Conservation (phyloP, 2,113 vertebrate species). For the Amblyornis subalaris region DNA sequence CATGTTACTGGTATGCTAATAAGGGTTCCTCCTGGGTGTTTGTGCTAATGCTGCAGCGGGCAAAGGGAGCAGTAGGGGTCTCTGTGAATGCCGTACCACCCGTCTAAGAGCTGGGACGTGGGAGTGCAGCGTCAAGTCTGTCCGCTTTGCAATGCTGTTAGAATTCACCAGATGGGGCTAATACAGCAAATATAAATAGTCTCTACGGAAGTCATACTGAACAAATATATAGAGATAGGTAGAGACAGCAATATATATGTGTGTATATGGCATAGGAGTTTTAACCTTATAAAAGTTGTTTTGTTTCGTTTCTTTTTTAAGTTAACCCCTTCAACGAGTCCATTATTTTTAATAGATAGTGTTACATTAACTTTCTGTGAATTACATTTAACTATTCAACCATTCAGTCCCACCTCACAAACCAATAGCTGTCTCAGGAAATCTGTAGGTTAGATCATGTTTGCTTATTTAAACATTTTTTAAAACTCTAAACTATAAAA, state of each 20-base stretch:
- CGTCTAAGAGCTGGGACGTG: neutral
- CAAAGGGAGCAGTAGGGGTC: neutral
- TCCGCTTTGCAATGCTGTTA: conserved; percentile 40
- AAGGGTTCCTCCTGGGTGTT: neutral
- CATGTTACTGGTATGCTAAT: neutral
- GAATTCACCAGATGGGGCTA: conserved; percentile 65
- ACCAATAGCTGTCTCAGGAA: neutral
- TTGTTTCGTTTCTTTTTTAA: neutral
- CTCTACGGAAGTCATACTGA: neutral
- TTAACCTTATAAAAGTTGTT: neutral
- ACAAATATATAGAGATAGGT: neutral
- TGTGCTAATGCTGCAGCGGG: neutral
- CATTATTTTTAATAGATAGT: neutral
- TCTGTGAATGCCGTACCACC: neutral
- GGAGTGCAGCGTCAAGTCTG: neutral
- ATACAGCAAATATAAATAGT: conserved; percentile 39
- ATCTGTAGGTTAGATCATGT: neutral
- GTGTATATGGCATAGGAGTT: neutral
- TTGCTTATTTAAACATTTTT: neutral
- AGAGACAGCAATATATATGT: neutral
- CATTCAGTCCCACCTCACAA: neutral
- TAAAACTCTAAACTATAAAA: neutral
- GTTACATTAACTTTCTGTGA: neutral
- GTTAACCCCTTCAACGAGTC: neutral
- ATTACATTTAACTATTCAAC: neutral